Conservation (phyloP, 2,888 invertebrate genomes). For the Homarus gammarus region DNA sequence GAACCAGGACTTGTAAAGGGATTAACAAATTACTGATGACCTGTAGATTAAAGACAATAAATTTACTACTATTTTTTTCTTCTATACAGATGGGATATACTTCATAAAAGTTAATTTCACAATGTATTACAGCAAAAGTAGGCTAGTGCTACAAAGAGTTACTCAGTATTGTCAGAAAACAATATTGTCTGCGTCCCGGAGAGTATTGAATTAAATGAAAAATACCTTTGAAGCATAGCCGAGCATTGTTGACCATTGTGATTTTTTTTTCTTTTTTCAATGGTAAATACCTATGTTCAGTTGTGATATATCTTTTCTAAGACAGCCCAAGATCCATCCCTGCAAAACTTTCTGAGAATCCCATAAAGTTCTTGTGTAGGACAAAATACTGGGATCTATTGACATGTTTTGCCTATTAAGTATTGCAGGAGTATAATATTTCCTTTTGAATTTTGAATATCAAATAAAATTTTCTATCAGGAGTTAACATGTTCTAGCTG, state of each 20-base stretch:
- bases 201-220: no score
- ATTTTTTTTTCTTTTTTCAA: background rate
- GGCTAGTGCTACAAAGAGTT: background rate
- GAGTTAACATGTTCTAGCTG: background rate
- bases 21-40: background rate
- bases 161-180: no score
- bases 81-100: background rate
- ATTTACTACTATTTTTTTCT: background rate
- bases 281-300: background rate
- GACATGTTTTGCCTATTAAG: background rate
- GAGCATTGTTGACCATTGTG: background rate
- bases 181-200: no score
- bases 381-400: slow-evolving; percentile 8
- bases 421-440: background rate
- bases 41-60: background rate
- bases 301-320: slow-evolving; percentile 5
- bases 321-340: slow-evolving; percentile 25
- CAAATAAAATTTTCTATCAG: background rate
- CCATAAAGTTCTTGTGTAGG: background rate
- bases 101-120: background rate
- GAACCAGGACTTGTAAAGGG: background rate
- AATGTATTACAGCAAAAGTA: background rate
- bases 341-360: background rate
- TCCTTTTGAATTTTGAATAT: background rate
- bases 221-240: no score